Evolutionary conservation across 2,113 vertebrate genomes (phyloP).

Genomic region (Actenoides hombroni): DNA sequence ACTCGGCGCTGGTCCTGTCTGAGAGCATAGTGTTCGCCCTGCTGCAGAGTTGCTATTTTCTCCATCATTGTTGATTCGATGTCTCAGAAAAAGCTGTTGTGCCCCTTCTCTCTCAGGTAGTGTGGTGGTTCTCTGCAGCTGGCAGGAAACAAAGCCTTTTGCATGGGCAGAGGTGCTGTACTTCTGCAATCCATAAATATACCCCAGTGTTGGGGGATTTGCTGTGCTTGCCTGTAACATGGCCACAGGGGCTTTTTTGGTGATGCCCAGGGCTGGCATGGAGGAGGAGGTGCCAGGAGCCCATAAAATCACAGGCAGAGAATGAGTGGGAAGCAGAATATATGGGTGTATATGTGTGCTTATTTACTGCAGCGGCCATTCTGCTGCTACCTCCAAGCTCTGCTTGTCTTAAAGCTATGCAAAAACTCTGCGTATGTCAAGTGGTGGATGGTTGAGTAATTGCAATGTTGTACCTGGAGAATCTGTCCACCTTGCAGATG

Average conservation of each 20-base stretch:
- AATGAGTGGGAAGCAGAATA: background rate
- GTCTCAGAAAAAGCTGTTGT: background rate
- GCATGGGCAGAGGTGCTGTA: background rate
- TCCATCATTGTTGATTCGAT: background rate
- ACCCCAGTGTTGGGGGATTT: background rate
- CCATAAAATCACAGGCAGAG: background rate
- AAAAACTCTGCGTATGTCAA: background rate
- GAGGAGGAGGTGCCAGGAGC: background rate
- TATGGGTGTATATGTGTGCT: background rate
- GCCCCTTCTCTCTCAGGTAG: background rate
- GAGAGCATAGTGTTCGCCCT: accelerated
- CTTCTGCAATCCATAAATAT: background rate
- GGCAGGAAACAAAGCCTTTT: background rate
- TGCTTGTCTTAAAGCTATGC: background rate
- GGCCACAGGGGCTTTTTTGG: background rate
- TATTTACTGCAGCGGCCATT: background rate
- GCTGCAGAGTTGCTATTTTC: background rate
- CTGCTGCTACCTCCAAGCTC: background rate
- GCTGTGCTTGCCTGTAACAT: background rate
- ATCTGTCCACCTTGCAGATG: background rate
- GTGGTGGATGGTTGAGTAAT: background rate
- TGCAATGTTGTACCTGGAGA: background rate
- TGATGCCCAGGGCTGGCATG: accelerated
- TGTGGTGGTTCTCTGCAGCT: background rate
- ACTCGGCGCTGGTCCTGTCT: accelerated